A percentile compares a stretch with the other conserved stretches of the same genome.
phyloP scores from a whole-genome alignment of 2,113 vertebrate genomes.

The Rhabdomys dilectus region DNA sequence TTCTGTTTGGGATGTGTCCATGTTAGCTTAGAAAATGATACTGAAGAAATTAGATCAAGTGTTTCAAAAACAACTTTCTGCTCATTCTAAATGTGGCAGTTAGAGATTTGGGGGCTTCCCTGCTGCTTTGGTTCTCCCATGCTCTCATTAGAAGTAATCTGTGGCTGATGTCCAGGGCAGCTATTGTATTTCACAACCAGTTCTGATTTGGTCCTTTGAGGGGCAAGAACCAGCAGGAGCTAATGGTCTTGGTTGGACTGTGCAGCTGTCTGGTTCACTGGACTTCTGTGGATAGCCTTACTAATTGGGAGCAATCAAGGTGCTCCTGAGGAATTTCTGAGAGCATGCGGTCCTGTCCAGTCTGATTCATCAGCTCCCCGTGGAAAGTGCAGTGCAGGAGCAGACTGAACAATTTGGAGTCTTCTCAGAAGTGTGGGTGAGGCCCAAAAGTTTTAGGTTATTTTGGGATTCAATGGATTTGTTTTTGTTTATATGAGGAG shows the following conservation, averaged over 20 bases:
- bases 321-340: constrained; percentile 55
- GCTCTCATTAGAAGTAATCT: constrained; percentile 42
- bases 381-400: constrained; percentile 26
- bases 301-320: constrained; percentile 75
- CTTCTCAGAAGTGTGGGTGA: background rate
- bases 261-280: constrained; percentile 58
- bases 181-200: constrained; percentile 34
- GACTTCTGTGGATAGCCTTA: constrained; percentile 25
- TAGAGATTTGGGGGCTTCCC: constrained; percentile 39
- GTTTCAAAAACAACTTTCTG: background rate
- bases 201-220: constrained; percentile 64
- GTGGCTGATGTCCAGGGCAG: constrained; percentile 35
- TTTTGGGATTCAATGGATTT: constrained; percentile 64
- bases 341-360: constrained; percentile 56
- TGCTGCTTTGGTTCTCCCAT: constrained; percentile 44
- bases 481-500: constrained; percentile 53
- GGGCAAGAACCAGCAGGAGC: constrained; percentile 41
- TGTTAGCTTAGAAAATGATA: background rate
- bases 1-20: background rate
- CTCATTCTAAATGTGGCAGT: constrained; percentile 39
- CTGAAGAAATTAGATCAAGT: constrained; percentile 10
- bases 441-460: constrained; percentile 58
- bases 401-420: constrained; percentile 31
- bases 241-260: constrained; percentile 51
- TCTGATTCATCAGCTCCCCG: constrained; percentile 68